Evolutionary conservation across 2,797 vertebrate species (phyloP).

Genomic region (Thunnus albacares): DNA sequence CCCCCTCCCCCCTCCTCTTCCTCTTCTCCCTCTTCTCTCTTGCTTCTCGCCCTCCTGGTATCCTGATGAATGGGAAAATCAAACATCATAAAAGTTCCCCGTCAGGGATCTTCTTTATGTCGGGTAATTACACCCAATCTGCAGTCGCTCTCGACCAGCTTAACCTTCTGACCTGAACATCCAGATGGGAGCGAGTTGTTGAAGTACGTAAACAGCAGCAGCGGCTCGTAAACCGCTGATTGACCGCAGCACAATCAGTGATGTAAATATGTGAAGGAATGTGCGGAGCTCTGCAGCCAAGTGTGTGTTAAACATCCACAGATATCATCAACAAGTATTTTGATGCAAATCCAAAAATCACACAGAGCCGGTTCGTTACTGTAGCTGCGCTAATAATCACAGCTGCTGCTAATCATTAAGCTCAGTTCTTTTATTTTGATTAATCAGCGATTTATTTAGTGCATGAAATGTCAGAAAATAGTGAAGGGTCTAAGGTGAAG

Average conservation of each 20-base stretch:
- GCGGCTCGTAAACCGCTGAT: neutral
- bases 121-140: slow-evolving; percentile 23
- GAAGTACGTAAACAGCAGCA: slow-evolving; percentile 3
- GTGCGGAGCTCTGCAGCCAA: neutral
- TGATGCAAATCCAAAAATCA: neutral
- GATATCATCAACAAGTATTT: no score
- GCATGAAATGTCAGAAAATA: no score
- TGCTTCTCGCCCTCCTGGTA: neutral
- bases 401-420: no score
- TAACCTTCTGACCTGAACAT: slow-evolving; percentile 6
- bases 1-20: no score
- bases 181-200: neutral
- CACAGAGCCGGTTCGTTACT: no score
- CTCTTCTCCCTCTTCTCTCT: no score
- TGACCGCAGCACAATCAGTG: slow-evolving; percentile 17
- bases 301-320: neutral
- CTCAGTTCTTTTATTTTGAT: no score
- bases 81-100: slow-evolving; percentile 65
- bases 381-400: no score
- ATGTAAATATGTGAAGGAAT: slow-evolving; percentile 29
- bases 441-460: no score
- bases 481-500: no score
- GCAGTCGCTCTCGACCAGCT: neutral
- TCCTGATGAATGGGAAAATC: slow-evolving; percentile 57
- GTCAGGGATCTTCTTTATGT: slow-evolving; percentile 48